Evolutionary conservation across 2,888 invertebrate genomes (phyloP).

Genomic region (Dryomyza anilis): DNA sequence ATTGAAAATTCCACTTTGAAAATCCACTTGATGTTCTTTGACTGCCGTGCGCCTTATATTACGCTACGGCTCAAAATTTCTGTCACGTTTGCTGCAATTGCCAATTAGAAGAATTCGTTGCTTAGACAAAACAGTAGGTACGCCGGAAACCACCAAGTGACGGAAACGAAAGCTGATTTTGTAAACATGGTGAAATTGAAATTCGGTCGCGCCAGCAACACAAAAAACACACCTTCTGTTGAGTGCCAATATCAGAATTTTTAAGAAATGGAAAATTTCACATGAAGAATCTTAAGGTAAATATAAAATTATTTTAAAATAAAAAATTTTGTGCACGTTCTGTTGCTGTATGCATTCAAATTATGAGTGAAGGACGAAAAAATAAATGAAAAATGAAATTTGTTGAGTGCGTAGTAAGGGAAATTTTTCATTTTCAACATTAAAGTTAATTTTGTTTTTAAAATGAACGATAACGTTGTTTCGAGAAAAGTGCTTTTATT

Average conservation of each 20-base stretch:
- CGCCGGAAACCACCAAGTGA: constrained; percentile 34
- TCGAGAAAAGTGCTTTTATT: neutral
- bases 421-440: neutral
- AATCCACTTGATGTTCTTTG: too few relatives aligned
- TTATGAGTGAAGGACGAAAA: constrained; percentile 4
- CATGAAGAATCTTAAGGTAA: too few relatives aligned
- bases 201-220: neutral
- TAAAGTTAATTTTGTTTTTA: constrained; percentile 7
- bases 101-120: constrained; percentile 49
- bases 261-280: too few relatives aligned
- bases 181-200: constrained; percentile 40
- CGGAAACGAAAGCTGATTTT: constrained; percentile 47
- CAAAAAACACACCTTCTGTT: too few relatives aligned
- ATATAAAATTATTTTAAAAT: too few relatives aligned
- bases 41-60: neutral
- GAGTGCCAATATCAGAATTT: too few relatives aligned
- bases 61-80: constrained; percentile 32
- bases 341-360: neutral
- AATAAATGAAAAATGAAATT: neutral
- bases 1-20: too few relatives aligned
- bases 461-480: constrained; percentile 4
- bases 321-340: constrained; percentile 11
- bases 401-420: neutral
- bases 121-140: neutral
- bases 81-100: constrained; percentile 52